Evolutionary conservation across 1,140 invertebrate genomes (phyloP).

Genomic region (Brachionus sp.): DNA sequence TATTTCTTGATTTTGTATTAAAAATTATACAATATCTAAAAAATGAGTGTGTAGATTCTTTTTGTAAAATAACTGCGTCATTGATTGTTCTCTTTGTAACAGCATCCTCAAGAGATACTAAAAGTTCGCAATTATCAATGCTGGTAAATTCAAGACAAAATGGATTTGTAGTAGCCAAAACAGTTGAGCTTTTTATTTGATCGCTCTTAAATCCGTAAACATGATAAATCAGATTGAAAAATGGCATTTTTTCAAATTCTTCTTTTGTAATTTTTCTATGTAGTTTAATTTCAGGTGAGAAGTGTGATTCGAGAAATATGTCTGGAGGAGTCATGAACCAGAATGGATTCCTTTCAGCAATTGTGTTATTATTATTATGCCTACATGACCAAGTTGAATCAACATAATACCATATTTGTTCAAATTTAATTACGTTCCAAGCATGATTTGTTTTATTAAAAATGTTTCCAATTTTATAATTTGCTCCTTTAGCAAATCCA

Average conservation of each 20-base stretch:
- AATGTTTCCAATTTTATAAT: not conserved
- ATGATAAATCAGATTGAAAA: not conserved
- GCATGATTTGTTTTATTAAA: not conserved
- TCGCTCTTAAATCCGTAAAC: not conserved
- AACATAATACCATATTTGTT: not conserved
- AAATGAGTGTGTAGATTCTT: not conserved
- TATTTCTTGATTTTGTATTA: not conserved
- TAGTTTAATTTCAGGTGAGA: not conserved
- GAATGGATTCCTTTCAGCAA: not conserved
- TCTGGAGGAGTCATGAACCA: slow-evolving; percentile 20
- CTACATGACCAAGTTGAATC: not conserved
- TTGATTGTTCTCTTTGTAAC: not conserved
- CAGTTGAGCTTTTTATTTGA: not conserved
- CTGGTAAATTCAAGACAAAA: not conserved
- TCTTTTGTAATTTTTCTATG: not conserved
- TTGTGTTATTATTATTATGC: not conserved
- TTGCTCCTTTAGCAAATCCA: not conserved
- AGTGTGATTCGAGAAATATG: slow-evolving; percentile 5
- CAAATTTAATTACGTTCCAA: slow-evolving; percentile 15
- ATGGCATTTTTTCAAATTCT: slow-evolving; percentile 9
- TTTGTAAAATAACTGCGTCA: not conserved
- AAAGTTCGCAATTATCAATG: not conserved
- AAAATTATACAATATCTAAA: not conserved
- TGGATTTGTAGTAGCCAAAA: not conserved
- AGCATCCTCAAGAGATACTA: not conserved